These are phyloP conservation scores for Eupithecia pulchellata DNA, from an alignment of 2,888 invertebrate genomes.

Conservation along the genomic window DNA sequence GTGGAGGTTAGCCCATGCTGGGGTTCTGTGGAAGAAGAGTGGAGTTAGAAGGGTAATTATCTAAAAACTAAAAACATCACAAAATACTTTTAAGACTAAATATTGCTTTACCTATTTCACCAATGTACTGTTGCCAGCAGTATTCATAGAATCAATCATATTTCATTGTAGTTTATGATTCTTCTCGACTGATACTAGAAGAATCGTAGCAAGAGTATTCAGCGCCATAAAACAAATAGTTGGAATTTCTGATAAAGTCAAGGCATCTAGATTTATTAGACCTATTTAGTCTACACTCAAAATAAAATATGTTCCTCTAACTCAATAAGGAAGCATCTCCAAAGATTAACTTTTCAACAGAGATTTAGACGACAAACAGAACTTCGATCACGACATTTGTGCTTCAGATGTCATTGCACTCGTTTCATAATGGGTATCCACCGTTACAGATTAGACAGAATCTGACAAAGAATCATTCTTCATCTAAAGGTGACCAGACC, in stretches of 20 bases:
- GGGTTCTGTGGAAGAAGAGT: conserved; percentile 31
- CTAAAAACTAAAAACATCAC: not conserved
- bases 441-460: conserved; percentile 36
- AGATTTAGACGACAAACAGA: not conserved
- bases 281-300: too few species aligned
- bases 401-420: conserved; percentile 24
- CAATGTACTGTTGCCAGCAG: not conserved
- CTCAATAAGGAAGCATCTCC: not conserved
- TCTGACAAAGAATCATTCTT: conserved; percentile 22
- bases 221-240: not conserved
- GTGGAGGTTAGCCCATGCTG: conserved; percentile 69
- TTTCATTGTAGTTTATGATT: too few species aligned
- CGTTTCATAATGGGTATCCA: conserved; percentile 9
- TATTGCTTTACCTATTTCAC: not conserved
- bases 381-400: not conserved
- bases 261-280: not conserved
- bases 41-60: not conserved
- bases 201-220: not conserved
- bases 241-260: not conserved
- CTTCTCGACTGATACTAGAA: not conserved
- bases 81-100: not conserved
- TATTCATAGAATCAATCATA: too few species aligned
- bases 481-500: conserved; percentile 16
- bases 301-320: not conserved
- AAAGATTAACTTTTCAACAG: not conserved